Evolutionary conservation across 1,140 invertebrate genomes (phyloP).

Genomic region (Epicauta chinensis): DNA sequence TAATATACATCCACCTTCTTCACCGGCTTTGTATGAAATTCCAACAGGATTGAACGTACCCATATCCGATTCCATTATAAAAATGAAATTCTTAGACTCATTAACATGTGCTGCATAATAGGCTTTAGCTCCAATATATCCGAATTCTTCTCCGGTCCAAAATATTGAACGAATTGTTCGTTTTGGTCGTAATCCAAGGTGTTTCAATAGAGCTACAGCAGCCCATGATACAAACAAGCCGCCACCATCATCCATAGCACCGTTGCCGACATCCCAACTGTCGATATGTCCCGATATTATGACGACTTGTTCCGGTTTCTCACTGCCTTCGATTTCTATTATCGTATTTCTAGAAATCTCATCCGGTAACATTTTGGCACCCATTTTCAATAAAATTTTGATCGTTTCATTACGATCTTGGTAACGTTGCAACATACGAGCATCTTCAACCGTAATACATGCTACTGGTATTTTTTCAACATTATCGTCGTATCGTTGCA

Average conservation of each 20-base stretch:
- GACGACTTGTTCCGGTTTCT: conserved; percentile 56
- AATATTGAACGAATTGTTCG: conserved; percentile 72
- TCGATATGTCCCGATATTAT: conserved; percentile 81
- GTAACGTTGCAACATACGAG: conserved; percentile 64
- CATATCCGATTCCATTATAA: conserved; percentile 77
- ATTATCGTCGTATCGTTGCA: conserved; percentile 53
- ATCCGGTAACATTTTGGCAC: conserved; percentile 26
- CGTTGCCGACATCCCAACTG: conserved; percentile 86
- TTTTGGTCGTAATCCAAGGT: conserved; percentile 59
- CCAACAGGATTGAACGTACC: conserved; percentile 73
- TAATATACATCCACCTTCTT: conserved; percentile 57
- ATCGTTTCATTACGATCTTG: conserved; percentile 44
- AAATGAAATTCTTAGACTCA: conserved; percentile 57
- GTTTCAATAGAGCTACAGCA: conserved; percentile 61
- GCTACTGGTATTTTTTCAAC: conserved; percentile 69
- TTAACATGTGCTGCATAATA: conserved; percentile 58
- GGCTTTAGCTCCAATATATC: conserved; percentile 56
- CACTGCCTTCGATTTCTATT: conserved; percentile 59
- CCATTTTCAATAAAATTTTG: conserved; percentile 43
- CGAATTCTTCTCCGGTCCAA: conserved; percentile 80
- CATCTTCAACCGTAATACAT: conserved; percentile 75
- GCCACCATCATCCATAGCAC: conserved; percentile 83
- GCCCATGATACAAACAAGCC: conserved; percentile 78
- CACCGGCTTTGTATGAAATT: conserved; percentile 51
- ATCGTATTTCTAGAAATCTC: conserved; percentile 60